Conservation (phyloP, 2,888 invertebrate species). For the Galerucella calmariensis region DNA sequence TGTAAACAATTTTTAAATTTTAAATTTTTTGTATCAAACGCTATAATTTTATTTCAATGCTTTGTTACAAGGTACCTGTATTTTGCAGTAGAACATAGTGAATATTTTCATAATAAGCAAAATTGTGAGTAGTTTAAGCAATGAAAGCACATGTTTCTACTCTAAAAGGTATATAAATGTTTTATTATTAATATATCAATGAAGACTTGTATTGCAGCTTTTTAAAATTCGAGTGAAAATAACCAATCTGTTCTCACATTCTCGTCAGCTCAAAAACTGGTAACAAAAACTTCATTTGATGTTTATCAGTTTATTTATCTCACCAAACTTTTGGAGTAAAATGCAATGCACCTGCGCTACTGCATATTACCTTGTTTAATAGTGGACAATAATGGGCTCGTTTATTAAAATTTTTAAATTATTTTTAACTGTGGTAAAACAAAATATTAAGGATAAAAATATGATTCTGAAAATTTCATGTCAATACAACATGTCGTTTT, state of each 20-base stretch:
- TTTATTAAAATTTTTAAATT: too few relatives aligned
- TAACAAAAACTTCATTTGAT: too few relatives aligned
- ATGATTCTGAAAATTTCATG: too few relatives aligned
- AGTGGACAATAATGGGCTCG: too few relatives aligned
- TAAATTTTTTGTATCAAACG: too few relatives aligned
- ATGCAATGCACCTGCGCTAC: too few relatives aligned
- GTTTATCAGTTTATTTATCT: too few relatives aligned
- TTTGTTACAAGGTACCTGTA: background rate
- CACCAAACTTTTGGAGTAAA: too few relatives aligned
- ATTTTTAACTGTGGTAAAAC: too few relatives aligned
- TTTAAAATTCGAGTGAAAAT: background rate
- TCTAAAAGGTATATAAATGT: background rate
- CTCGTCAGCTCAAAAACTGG: background rate
- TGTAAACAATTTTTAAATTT: background rate
- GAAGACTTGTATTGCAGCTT: constrained; percentile 14
- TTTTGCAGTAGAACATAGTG: background rate
- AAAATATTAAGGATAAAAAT: too few relatives aligned
- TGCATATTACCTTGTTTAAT: too few relatives aligned
- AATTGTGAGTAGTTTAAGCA: constrained; percentile 32
- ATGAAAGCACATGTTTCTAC: background rate
- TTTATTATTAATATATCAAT: background rate
- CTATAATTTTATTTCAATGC: constrained; percentile 21
- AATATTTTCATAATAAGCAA: constrained; percentile 18
- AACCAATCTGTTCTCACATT: background rate
- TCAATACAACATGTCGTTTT: too few relatives aligned